Evolutionary conservation across 2,113 vertebrate species (phyloP), one percentile per base, ranked within the genome.

Genomic region (Gambusia holbrooki): DNA sequence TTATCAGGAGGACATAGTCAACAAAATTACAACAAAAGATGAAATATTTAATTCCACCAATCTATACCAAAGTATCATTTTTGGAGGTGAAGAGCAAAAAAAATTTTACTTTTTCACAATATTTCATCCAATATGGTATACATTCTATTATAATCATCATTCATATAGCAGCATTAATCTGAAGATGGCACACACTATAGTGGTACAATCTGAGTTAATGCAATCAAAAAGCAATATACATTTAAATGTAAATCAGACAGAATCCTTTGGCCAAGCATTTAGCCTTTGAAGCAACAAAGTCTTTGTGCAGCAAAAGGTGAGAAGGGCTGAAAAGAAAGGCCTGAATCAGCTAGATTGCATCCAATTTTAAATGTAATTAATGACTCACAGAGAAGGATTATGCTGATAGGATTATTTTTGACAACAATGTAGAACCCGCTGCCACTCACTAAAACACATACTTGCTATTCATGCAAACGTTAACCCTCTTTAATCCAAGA

Each of bases 281-380:
- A 69, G 66, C 74, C 76, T 90, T 90, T 90, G 82, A 90, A 86
- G 74, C 45, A 62, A 86, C 68, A 78, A 74, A 29, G 82, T 37
- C 84, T 92, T 87, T 90, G 75, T 79, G 76, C 54, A 62, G 67
- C 69, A 66, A 71, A 79, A 76, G 84, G 71, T 67, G 76, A 76
- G 64, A 66, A 68, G 51, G 71, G 77, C 80, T 86, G 40, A 80
- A 86, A 74, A 79, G 75, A 62, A 42, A 71, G 35, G 62, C 72
- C 79, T 90, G 88, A 92, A 89, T 92, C 88, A 88, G 81, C 71
- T 85, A 87, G 87, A 92, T 86, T 86, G 88, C 79, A 79, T 89
- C 80, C 75, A 27, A 86, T 89, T 77, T 88, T 92, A 91, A 89
- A 84, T 81, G 83, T 88, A 93, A 93, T 92, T 93, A 92, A 93